Conservation (phyloP, 2,797 vertebrate genomes). For the Lates japonicus region DNA sequence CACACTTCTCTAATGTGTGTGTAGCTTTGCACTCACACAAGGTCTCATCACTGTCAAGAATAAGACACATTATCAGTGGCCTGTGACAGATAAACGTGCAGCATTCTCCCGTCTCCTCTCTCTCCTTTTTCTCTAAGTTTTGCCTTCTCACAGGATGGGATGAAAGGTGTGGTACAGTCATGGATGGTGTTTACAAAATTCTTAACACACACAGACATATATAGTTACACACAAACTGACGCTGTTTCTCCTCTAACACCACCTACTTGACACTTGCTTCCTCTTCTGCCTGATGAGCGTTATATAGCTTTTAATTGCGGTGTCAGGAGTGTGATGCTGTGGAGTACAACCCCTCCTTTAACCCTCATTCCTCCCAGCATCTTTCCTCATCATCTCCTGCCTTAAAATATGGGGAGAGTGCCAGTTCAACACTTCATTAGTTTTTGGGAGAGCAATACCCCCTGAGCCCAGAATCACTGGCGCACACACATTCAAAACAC, state of each 20-base stretch:
- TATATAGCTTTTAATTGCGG: not conserved
- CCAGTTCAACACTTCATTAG: slow-evolving; percentile 42
- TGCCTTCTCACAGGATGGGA: not conserved
- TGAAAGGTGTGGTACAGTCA: slow-evolving; percentile 19
- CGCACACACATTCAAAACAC: slow-evolving; percentile 19
- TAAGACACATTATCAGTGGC: slow-evolving; percentile 46
- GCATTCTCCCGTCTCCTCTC: not conserved
- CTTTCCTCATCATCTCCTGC: slow-evolving; percentile 24
- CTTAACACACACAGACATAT: not conserved
- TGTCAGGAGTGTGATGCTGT: not conserved
- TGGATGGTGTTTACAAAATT: slow-evolving; percentile 13
- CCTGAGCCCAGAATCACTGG: slow-evolving; percentile 20
- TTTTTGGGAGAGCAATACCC: slow-evolving; percentile 27
- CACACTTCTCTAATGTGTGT: slow-evolving; percentile 8
- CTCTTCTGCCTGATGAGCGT: slow-evolving; percentile 4
- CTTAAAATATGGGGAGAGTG: slow-evolving; percentile 24
- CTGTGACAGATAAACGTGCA: slow-evolving; percentile 41
- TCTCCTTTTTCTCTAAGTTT: slow-evolving; percentile 17
- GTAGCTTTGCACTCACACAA: not conserved
- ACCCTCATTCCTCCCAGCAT: not conserved
- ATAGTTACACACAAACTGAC: not conserved
- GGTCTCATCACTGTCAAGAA: slow-evolving; percentile 30
- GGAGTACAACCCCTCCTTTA: not conserved
- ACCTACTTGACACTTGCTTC: not conserved
- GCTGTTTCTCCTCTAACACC: not conserved